phyloP scores from a whole-genome alignment of 2,888 invertebrate species.

The Diogma glabrata region DNA sequence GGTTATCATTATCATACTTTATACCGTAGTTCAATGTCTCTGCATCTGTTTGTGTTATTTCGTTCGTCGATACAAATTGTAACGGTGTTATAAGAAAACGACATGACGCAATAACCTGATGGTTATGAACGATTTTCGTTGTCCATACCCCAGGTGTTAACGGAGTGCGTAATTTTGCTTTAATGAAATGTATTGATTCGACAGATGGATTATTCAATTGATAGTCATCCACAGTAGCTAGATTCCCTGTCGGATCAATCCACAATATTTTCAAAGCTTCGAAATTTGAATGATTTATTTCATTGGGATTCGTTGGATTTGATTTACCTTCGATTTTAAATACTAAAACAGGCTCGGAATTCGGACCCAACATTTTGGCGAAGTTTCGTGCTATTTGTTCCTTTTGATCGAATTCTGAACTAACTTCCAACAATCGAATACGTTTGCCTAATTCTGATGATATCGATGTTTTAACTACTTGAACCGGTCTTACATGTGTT shows the following conservation, averaged over 20 bases:
- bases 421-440: slow-evolving; percentile 58
- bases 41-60: slow-evolving; percentile 32
- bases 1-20: slow-evolving; percentile 12
- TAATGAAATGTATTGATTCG: slow-evolving; percentile 51
- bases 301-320: not conserved
- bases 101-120: slow-evolving; percentile 55
- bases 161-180: slow-evolving; percentile 64
- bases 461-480: slow-evolving; percentile 44
- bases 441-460: slow-evolving; percentile 46
- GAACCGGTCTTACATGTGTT: slow-evolving; percentile 54
- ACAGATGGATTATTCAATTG: slow-evolving; percentile 54
- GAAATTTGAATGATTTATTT: slow-evolving; percentile 25
- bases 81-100: slow-evolving; percentile 53
- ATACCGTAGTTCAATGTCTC: slow-evolving; percentile 25
- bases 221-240: slow-evolving; percentile 66
- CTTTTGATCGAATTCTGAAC: slow-evolving; percentile 88
- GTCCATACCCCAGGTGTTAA: slow-evolving; percentile 80
- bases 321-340: slow-evolving; percentile 42
- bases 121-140: slow-evolving; percentile 56
- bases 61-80: slow-evolving; percentile 36
- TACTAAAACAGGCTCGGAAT: slow-evolving; percentile 60
- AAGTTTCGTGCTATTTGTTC: slow-evolving; percentile 84
- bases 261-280: slow-evolving; percentile 55
- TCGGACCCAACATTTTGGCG: slow-evolving; percentile 62
- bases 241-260: slow-evolving; percentile 67